A percentile compares a stretch with the other conserved stretches of the same genome.
Evolutionary conservation across 2,113 vertebrate genomes (phyloP).

Genomic region (Athene noctua): DNA sequence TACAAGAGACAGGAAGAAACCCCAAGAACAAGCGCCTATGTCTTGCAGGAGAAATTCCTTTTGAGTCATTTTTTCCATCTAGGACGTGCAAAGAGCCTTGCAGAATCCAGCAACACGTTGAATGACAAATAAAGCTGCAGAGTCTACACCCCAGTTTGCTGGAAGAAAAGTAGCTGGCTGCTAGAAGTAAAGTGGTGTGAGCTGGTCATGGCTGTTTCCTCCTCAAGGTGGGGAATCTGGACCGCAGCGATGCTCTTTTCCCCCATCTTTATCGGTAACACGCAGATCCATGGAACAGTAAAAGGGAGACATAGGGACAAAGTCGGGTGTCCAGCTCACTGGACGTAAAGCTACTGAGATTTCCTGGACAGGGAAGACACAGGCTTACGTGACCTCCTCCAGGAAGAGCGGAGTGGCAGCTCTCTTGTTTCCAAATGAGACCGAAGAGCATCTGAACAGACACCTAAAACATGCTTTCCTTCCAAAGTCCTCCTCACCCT

Average conservation of each 20-base stretch:
- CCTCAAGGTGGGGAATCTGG: not conserved
- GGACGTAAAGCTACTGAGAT: not conserved
- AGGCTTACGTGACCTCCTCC: not conserved
- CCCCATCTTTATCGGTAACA: not conserved
- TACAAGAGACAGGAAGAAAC: not conserved
- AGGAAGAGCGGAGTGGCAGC: not conserved
- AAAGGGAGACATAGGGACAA: not conserved
- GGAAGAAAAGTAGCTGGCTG: not conserved
- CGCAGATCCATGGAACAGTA: not conserved
- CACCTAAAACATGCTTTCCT: not conserved
- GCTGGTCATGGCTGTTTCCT: not conserved
- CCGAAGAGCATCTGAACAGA: not conserved
- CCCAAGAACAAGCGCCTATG: fast-evolving
- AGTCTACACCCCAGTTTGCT: not conserved
- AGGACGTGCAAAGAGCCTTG: fast-evolving
- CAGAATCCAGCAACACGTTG: not conserved
- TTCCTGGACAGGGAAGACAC: not conserved
- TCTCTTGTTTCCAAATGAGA: not conserved
- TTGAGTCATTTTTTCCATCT: not conserved
- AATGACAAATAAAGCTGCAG: not conserved
- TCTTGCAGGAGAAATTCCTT: not conserved
- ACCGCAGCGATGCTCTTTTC: fast-evolving
- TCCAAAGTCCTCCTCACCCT: not conserved
- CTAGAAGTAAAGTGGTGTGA: not conserved
- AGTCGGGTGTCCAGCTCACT: fast-evolving